Evolutionary conservation across 23 tunicate species (phyloP).

Genomic region (Phallusia fumigata): DNA sequence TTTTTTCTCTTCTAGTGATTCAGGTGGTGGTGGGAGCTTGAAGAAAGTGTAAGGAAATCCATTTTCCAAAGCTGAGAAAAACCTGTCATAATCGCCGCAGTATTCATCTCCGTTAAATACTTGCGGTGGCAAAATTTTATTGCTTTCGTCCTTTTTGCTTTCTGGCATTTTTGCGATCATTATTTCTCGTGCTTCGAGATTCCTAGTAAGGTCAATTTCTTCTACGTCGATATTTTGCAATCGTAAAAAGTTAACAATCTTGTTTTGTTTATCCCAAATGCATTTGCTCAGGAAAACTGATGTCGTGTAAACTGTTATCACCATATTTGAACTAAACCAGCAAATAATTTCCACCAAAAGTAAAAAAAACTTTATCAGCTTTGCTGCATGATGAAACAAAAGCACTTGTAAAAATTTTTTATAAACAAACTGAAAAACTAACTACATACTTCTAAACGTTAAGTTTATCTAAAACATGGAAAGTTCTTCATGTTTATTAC

Average conservation of each 20-base stretch:
- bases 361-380: no score
- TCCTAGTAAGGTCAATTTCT: background rate
- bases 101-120: background rate
- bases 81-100: background rate
- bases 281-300: background rate
- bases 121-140: conserved; percentile 1
- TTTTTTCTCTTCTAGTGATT: background rate
- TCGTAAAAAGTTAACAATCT: background rate
- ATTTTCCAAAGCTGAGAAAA: background rate
- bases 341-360: background rate
- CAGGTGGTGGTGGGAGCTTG: background rate
- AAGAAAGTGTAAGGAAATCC: background rate
- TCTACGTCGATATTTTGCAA: background rate
- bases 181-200: background rate
- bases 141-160: background rate
- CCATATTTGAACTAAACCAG: background rate
- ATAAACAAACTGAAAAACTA: no score
- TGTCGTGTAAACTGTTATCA: background rate
- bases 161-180: background rate
- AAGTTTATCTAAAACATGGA: no score
- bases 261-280: background rate
- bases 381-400: no score
- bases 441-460: no score
- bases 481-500: no score
- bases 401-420: no score